Evolutionary conservation across 2,113 vertebrate genomes (phyloP).

Genomic region (Mystacornis crossleyi): DNA sequence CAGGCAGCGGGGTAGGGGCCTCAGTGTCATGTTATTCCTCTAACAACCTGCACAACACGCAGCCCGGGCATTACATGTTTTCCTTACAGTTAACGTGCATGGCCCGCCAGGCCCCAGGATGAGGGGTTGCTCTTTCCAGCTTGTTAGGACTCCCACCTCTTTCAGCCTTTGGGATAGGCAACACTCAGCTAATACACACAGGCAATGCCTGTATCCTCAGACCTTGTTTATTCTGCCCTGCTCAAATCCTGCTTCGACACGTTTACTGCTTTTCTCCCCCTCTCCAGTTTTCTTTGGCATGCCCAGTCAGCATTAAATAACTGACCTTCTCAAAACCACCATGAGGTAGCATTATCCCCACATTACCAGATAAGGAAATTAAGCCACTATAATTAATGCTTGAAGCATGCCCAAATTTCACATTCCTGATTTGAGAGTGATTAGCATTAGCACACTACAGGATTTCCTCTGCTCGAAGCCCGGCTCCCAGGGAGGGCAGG

Average conservation of each 20-base stretch:
- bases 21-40: neutral
- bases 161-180: neutral
- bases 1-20: neutral
- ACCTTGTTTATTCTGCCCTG: neutral
- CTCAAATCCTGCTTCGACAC: neutral
- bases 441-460: neutral
- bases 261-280: neutral
- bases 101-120: neutral
- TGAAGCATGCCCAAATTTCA: conserved; percentile 23
- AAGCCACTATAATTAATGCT: conserved; percentile 34
- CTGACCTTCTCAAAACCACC: conserved; percentile 50
- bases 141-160: neutral
- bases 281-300: neutral
- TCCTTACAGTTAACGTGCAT: rapidly evolving
- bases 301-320: conserved; percentile 17
- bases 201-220: neutral
- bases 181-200: rapidly evolving
- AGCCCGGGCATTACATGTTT: rapidly evolving
- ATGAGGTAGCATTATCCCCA: conserved; percentile 18
- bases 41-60: neutral
- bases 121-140: neutral
- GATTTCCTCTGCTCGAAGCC: conserved; percentile 11
- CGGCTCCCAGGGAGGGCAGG: rapidly evolving
- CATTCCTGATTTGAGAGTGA: neutral
- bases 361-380: conserved; percentile 45